A percentile compares a stretch with the other conserved stretches of the same genome.
Evolutionary conservation across 2,888 invertebrate genomes (phyloP).

Genomic region (Eugnorisma glareosa): DNA sequence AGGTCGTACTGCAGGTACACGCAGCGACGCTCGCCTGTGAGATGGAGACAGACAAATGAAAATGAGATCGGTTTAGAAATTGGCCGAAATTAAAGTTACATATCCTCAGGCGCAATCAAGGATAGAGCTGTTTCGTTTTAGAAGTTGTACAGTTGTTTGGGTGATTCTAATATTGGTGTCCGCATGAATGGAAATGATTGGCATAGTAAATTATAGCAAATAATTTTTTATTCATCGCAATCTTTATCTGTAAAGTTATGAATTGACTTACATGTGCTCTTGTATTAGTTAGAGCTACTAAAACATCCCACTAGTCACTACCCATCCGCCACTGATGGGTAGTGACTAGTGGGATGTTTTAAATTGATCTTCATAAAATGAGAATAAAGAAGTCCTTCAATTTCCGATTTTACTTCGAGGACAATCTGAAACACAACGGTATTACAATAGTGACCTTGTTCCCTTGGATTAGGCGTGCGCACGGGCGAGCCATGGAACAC

Average conservation of each 20-base stretch:
- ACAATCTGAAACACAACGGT: neutral
- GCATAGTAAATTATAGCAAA: too few species aligned
- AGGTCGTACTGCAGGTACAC: slow-evolving; percentile 98
- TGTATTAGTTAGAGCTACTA: too few species aligned
- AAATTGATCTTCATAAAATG: neutral
- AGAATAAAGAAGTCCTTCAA: neutral
- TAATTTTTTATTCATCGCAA: neutral
- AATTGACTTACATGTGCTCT: neutral
- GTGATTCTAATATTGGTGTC: too few species aligned
- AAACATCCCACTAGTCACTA: too few species aligned
- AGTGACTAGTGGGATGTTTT: neutral
- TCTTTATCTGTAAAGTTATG: neutral
- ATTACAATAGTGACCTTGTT: slow-evolving; percentile 91
- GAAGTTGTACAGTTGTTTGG: neutral
- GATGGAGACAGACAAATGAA: neutral
- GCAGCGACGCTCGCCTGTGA: slow-evolving; percentile 94
- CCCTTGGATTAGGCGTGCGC: slow-evolving; percentile 94
- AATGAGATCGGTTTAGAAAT: neutral
- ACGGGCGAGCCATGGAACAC: slow-evolving; percentile 96
- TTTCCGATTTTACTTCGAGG: neutral
- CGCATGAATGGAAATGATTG: too few species aligned
- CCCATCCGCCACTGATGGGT: neutral
- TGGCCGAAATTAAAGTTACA: neutral
- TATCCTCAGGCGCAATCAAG: too few species aligned
- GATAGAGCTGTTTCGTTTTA: neutral